Evolutionary conservation across 2,113 vertebrate genomes (phyloP).

Genomic region (Crypturellus undulatus): DNA sequence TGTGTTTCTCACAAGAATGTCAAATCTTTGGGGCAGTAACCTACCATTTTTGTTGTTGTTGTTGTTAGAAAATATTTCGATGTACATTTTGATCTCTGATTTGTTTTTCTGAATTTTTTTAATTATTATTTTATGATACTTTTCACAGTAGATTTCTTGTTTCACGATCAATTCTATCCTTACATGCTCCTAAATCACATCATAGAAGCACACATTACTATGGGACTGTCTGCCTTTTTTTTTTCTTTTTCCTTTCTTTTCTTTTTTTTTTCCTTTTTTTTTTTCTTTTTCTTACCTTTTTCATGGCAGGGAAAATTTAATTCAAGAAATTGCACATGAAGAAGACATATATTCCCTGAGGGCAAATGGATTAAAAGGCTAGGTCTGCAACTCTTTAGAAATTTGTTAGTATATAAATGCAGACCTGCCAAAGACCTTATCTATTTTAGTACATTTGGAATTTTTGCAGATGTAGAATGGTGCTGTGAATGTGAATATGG

Average conservation of each 20-base stretch:
- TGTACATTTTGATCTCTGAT: neutral
- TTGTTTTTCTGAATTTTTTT: neutral
- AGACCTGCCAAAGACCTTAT: neutral
- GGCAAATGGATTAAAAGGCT: neutral
- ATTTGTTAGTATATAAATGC: neutral
- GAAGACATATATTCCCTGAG: accelerated
- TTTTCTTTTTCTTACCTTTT: neutral
- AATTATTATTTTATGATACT: neutral
- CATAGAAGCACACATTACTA: neutral
- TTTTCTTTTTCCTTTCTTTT: neutral
- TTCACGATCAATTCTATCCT: neutral
- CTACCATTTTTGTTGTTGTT: neutral
- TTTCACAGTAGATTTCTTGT: neutral
- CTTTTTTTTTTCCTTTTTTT: neutral
- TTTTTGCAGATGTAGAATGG: neutral
- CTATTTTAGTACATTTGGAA: neutral
- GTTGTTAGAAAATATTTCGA: neutral
- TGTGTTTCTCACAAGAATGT: neutral
- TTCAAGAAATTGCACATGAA: neutral
- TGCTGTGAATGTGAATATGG: neutral
- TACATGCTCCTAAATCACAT: neutral
- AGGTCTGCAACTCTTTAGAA: neutral
- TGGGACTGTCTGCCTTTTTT: neutral
- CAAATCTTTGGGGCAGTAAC: neutral
- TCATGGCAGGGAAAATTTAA: neutral